phyloP scores from a whole-genome alignment of 2,888 invertebrate species.

The Piscicola geometra region DNA sequence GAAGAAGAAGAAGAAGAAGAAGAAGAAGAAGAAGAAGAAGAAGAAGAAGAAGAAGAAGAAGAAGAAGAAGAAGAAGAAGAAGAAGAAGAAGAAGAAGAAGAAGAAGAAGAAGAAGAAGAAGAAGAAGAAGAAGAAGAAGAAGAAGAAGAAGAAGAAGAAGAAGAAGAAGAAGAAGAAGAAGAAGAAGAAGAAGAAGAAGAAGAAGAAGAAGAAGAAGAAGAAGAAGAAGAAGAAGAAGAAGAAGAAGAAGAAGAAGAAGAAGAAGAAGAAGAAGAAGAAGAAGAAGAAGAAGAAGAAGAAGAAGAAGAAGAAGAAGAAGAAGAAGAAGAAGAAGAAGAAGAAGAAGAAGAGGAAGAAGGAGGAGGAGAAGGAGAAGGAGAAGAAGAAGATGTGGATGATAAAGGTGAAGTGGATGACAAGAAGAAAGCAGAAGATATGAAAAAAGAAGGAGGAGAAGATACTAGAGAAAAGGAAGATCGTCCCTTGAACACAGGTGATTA shows the following conservation, averaged over 20 bases:
- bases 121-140: constrained; percentile 15
- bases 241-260: constrained; percentile 15
- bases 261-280: constrained; percentile 18
- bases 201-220: constrained; percentile 24
- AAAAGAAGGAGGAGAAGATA: background rate
- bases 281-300: constrained; percentile 21
- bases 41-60: constrained; percentile 24
- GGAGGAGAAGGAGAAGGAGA: background rate
- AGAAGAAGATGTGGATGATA: background rate
- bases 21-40: constrained; percentile 21
- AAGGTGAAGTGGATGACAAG: background rate
- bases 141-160: constrained; percentile 11
- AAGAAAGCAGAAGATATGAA: background rate
- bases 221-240: constrained; percentile 18
- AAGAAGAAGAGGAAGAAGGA: constrained; percentile 11
- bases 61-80: constrained; percentile 21
- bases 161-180: constrained; percentile 20
- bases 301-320: constrained; percentile 24
- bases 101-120: constrained; percentile 24
- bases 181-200: constrained; percentile 24
- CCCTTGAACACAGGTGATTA: background rate
- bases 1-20: constrained; percentile 18
- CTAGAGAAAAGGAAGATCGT: background rate
- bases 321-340: constrained; percentile 22
- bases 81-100: constrained; percentile 16